phyloP scores from a whole-genome alignment of 23 tunicate species.

The Clavelina lepadiformis region DNA sequence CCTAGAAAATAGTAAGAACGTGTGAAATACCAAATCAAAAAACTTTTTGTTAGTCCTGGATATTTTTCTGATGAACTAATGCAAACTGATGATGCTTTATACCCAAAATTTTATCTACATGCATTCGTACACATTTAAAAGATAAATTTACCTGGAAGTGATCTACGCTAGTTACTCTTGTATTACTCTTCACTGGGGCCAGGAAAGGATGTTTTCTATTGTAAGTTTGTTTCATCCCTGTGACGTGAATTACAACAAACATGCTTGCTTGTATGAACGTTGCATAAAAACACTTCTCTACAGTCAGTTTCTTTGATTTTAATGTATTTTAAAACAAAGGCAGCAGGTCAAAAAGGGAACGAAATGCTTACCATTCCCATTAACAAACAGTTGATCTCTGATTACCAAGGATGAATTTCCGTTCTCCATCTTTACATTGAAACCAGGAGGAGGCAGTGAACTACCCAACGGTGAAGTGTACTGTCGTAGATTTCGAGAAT shows the following conservation, averaged over 20 bases:
- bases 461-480: constrained; percentile 26
- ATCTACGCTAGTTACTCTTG: constrained; percentile 51
- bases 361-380: too few species aligned
- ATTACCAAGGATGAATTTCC: too few species aligned
- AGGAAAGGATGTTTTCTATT: constrained; percentile 41
- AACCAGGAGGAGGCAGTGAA: constrained; percentile 41
- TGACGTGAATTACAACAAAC: too few species aligned
- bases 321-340: too few species aligned
- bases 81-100: background rate
- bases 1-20: constrained; percentile 15
- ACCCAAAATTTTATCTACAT: too few species aligned
- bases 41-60: background rate
- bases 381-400: too few species aligned
- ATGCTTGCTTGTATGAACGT: background rate
- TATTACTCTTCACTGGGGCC: constrained; percentile 26
- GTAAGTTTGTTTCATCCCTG: too few species aligned
- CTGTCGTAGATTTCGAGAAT: too few species aligned
- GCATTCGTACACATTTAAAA: too few species aligned
- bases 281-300: too few species aligned
- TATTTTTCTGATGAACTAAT: background rate
- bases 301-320: too few species aligned
- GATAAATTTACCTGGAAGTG: constrained; percentile 80
- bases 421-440: constrained; percentile 11
- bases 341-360: too few species aligned
- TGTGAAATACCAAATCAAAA: background rate